Base-by-base conservation (phyloP, 2,888 invertebrate genomes). In the Andrena haemorrhoa region DNA sequence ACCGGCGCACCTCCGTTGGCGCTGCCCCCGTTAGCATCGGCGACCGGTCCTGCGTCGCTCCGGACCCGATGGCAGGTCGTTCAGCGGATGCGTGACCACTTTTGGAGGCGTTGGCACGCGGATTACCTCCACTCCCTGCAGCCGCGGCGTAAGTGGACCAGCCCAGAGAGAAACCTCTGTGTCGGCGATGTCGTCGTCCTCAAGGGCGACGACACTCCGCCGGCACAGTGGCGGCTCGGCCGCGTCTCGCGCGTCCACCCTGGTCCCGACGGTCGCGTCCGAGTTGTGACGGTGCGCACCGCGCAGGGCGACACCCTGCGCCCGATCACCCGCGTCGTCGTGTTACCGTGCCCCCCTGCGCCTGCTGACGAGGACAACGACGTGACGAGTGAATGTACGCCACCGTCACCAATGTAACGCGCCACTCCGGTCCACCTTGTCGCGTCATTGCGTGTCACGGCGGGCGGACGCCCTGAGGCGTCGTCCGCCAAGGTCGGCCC, bases 111-210 rank as follows among this genome's bases (percentile, higher is more conserved):
- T 0, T 73, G 64, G 64, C 5, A 23, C 1, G 6, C 10, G 1
- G 35, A 53, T 12, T 31, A 65, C 7, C 2, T 73, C n/a, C 41
- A 29, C 1, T 16, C 16, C 0, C 12, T 73, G 2, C 64, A 73
- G 2, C 64, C 64, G 23, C 41, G 73, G 0, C 26, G 26, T 2
- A 65, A 73, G 41, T 65, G 65, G 73, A 20, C 20, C 4, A 7
- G 4, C 2, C 16, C 16, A 0, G 20, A 20, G 2, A 23, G 2
- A 0, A 12, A 16, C 0, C 33, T 47, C 7, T 29, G 16, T 6
- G 10, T 58, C 7, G 66, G 66, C n/a, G n/a, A 49, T 0, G 49
- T 49, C 0, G 49, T n/a, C 1, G 1, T 49, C 1, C 5, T 49
- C 4, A 49, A n/a, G 7, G n/a, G n/a, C n/a, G 49, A 49, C 49